Base-by-base conservation (phyloP, 2,888 invertebrate species). In the Metallyticus violacea region DNA sequence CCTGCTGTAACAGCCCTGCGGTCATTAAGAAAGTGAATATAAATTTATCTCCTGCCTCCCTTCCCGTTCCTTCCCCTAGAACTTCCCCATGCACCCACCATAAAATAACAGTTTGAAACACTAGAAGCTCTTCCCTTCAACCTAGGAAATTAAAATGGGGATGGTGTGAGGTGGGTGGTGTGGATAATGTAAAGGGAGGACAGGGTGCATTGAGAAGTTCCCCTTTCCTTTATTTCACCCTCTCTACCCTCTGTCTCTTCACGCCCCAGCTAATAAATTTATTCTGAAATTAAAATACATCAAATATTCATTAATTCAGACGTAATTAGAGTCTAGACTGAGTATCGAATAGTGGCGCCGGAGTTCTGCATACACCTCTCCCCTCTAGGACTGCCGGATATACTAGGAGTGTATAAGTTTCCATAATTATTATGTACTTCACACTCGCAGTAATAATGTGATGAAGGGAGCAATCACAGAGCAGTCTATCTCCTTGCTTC, bases 281-380 rank as follows among this genome's bases (percentile, higher is more conserved):
- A 80, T 81, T 85, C 81, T 77, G 81, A 77, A 85, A 85, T 85
- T 85, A 85, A 85, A 85, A 85, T 77, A 81, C 81, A 85, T 85
- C 85, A 85, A 85, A 85, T 81, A 85, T 85, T 85, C 85, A 85
- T 85, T 85, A 85, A 85, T 81, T 28, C 81, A 80, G 85, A 77
- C 62, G 76, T 81, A 85, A 85, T 85, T 85, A 81, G 78, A 25
- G 9, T 77, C 25, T 40, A 79, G 80, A 62, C 28, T 25, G 27
- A 25, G 77, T 76, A 76, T 27, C 9, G 79, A 26, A 77, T 80
- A 26, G 25, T 77, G 27, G 28, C 81, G 27, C 81, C 81, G 15
- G 15, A 26, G 22, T 78, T 77, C 28, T 29, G 5, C n/a, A 27
- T 25, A 62, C 26, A 28, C 76, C 77, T 25, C 29, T 30, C 29